A percentile compares a stretch with the other conserved stretches of the same genome.
These are phyloP conservation scores for Atta cephalotes DNA, from an alignment of 1,140 invertebrate genomes.

Conservation along the genomic window DNA sequence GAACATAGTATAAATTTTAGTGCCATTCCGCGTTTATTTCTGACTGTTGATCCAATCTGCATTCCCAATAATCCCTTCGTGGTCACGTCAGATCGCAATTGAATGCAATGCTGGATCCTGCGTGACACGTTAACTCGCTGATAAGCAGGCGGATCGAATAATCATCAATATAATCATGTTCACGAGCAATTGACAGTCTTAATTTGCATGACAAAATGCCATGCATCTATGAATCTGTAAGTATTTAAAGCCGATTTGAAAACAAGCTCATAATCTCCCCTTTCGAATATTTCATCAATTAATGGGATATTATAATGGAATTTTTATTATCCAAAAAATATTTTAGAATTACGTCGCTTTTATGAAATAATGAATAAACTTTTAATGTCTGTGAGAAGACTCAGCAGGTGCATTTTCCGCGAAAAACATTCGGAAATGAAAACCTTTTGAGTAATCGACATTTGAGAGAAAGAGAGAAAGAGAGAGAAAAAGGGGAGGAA, in stretches of 20 bases:
- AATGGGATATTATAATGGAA: background rate
- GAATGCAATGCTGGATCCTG: background rate
- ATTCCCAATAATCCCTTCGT: background rate
- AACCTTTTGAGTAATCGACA: conserved; percentile 64
- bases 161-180: conserved; percentile 26
- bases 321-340: background rate
- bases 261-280: background rate
- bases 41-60: background rate
- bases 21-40: conserved; percentile 2
- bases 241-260: background rate
- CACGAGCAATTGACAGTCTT: background rate
- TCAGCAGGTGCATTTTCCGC: background rate
- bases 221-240: conserved; percentile 29
- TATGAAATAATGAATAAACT: background rate
- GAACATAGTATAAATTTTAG: background rate
- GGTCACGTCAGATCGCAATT: conserved; percentile 15
- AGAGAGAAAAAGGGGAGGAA: background rate
- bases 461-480: conserved; percentile 4
- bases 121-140: conserved; percentile 15
- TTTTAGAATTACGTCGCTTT: background rate
- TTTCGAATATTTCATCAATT: background rate
- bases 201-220: conserved; percentile 18
- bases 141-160: conserved; percentile 25
- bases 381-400: background rate
- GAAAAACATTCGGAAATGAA: conserved; percentile 41